Evolutionary conservation across 1,140 invertebrate genomes (phyloP).

Genomic region (Streblospio benedicti): DNA sequence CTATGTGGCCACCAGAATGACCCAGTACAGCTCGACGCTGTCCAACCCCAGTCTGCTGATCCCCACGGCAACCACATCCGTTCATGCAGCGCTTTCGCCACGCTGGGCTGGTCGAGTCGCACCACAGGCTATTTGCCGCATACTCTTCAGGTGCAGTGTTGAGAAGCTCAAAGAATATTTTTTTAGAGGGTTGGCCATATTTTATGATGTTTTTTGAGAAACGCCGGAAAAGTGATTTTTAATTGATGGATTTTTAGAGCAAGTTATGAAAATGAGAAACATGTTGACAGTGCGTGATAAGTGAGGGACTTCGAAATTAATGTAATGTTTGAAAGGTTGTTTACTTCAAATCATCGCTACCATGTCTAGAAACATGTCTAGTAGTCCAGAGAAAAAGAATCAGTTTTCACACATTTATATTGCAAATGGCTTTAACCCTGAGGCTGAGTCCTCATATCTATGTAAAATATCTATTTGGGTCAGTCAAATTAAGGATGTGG

Average conservation of each 20-base stretch:
- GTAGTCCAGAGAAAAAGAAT: no score
- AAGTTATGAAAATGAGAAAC: neutral
- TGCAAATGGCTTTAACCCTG: no score
- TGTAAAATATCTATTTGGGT: no score
- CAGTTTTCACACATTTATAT: no score
- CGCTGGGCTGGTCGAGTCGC: constrained; percentile 64
- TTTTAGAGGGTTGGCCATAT: neutral
- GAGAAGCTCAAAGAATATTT: neutral
- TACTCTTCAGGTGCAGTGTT: constrained; percentile 58
- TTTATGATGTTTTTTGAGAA: neutral
- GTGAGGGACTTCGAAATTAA: no score
- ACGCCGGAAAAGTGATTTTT: neutral
- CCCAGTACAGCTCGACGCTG: constrained; percentile 63
- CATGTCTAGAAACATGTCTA: no score
- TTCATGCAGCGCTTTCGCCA: constrained; percentile 66
- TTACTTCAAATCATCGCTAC: no score
- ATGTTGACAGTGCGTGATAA: neutral
- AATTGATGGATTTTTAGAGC: neutral
- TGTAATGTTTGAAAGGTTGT: neutral
- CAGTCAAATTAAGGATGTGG: no score
- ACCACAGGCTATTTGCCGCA: constrained; percentile 84
- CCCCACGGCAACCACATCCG: constrained; percentile 67
- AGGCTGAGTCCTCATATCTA: no score
- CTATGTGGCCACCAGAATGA: constrained; percentile 84
- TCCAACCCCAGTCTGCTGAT: constrained; percentile 67